Percentiles rank a stretch among this genome's conserved stretches.
These are phyloP conservation scores for Tadarida brasiliensis DNA, from an alignment of 2,797 vertebrate genomes.

Conservation along the genomic window DNA sequence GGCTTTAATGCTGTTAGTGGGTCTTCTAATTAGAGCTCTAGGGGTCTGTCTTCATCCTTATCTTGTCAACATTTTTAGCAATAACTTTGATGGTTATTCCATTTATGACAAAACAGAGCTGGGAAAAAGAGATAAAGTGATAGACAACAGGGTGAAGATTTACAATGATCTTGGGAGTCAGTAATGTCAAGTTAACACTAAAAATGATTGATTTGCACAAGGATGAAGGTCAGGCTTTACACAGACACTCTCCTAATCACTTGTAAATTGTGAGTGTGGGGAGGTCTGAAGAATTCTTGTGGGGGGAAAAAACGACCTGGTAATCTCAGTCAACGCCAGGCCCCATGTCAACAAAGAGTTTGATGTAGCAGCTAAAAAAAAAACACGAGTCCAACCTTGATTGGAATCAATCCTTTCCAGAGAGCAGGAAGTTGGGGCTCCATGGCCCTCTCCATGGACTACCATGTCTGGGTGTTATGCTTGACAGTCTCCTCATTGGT, in stretches of 20 bases:
- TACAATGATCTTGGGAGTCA: constrained; percentile 32
- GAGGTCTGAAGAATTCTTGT: neutral
- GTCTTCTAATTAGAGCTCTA: neutral
- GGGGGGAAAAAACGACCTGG: neutral
- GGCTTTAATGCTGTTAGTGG: neutral
- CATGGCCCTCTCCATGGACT: accelerated
- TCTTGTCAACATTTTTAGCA: constrained; percentile 17
- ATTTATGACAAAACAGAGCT: constrained; percentile 36
- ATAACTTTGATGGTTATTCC: neutral
- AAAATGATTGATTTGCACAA: constrained; percentile 13
- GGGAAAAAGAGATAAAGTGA: constrained; percentile 6
- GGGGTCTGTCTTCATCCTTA: neutral
- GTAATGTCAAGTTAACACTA: constrained; percentile 11
- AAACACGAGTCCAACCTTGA: neutral
- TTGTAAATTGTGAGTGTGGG: neutral
- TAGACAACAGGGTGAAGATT: constrained; percentile 9
- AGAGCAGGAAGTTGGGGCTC: neutral
- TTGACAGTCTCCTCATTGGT: neutral
- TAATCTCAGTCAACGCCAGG: neutral
- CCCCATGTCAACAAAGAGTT: neutral
- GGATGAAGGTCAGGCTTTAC: neutral
- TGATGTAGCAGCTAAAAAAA: neutral
- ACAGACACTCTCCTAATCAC: neutral
- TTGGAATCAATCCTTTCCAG: neutral
- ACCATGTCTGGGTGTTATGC: neutral